Base-by-base conservation (phyloP, 1,140 invertebrate genomes). In the Lanistes nyassanus region DNA sequence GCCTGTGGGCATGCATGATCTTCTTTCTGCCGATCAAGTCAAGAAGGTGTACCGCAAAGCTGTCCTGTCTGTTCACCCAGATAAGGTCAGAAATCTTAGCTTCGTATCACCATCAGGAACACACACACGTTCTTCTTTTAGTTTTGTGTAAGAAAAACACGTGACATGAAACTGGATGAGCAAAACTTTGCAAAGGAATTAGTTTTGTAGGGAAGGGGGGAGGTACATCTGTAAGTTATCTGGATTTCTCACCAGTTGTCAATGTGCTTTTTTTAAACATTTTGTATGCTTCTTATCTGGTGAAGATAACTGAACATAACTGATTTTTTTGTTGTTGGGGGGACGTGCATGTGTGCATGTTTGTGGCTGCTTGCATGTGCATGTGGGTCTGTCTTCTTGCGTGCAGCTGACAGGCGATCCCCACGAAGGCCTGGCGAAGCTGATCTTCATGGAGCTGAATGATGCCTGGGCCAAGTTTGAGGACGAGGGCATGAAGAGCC, bases 401-500 rank as follows among this genome's bases (percentile, higher is more conserved):
- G 66, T 87, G 51, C 78, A 90, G 88, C 75, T 89, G 64, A 79
- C 81, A 26, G 90, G 88, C 6, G 82, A 85, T 62, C 89, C 90
- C n/a, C 84, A 91, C 77, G 84, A 89, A 74, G 76, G 81, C n/a
- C 91, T 99, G 84, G 98, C 98, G 19, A 98, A 97, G 90, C 89
- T 98, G 84, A 97, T 99, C 85, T 99, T 99, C 90, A 98, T 99
- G 93, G 98, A 99, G 91, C 90, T 99, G 78, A 99, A 98, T 90
- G 98, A 99, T 87, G 97, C 98, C 19, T 99, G 98, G 97, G 94
- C 93, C 80, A 95, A 97, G 85, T 99, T 99, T 89, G 97, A 99
- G 89, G 96, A 95, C 36, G 83, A 86, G 78, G 88, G 89, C 42
- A 88, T 87, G 85, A 87, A 88, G 75, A 76, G 86, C 19, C 80